A percentile compares a stretch with the other conserved stretches of the same genome.
phyloP scores from a whole-genome alignment of 2,888 invertebrate genomes.

The Heliconius hortense region DNA sequence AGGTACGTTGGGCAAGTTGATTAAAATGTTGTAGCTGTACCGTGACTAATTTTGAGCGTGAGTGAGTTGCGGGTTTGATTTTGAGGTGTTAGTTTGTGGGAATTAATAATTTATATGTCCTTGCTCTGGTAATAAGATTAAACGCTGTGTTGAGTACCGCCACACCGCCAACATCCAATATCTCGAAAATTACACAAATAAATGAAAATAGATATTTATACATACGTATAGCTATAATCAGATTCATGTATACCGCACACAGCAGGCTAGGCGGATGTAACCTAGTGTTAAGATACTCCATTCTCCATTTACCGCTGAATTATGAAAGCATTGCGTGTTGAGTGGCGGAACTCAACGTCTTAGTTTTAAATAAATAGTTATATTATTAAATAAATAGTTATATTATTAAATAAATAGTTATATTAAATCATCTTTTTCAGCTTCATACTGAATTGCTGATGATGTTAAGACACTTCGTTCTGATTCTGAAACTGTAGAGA shows the following conservation, averaged over 20 bases:
- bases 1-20: neutral
- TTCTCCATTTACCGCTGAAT: neutral
- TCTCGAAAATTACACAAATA: neutral
- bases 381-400: no score
- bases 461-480: no score
- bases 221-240: neutral
- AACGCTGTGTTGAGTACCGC: neutral
- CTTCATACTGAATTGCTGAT: no score
- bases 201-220: no score
- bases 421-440: no score
- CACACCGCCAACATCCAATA: neutral
- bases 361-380: no score
- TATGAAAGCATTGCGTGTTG: neutral
- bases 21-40: neutral
- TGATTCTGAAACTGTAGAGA: no score
- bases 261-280: neutral
- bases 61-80: neutral
- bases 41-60: rapidly evolving
- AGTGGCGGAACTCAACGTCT: neutral
- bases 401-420: no score
- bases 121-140: neutral
- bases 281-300: neutral
- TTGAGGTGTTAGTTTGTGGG: no score
- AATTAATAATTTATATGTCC: neutral
- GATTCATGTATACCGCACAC: neutral